A percentile compares a stretch with the other conserved stretches of the same genome.
Evolutionary conservation across 2,888 invertebrate species (phyloP).

Genomic region (Graphium colonna): DNA sequence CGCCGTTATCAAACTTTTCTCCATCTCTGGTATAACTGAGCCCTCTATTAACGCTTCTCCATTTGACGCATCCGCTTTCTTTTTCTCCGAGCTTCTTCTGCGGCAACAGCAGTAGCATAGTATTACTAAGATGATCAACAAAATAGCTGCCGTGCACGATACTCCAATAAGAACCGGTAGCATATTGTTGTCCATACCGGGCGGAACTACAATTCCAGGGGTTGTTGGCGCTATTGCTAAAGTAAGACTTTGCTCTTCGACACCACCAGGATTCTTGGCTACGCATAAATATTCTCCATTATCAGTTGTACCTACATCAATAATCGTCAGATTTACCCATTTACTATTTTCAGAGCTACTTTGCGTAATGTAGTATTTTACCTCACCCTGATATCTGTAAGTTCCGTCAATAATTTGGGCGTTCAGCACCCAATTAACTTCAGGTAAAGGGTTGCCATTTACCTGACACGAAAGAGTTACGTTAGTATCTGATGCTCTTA

Average conservation of each 20-base stretch:
- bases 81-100: constrained; percentile 79
- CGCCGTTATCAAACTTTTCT: constrained; percentile 90
- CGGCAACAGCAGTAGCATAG: constrained; percentile 81
- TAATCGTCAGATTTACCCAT: constrained; percentile 86
- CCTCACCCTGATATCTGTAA: constrained; percentile 69
- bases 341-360: constrained; percentile 58
- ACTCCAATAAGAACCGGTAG: constrained; percentile 77
- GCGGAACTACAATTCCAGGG: constrained; percentile 64
- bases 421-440: constrained; percentile 87
- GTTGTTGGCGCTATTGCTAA: constrained; percentile 72
- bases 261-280: constrained; percentile 90
- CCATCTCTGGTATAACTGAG: constrained; percentile 89
- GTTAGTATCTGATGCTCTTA: constrained; percentile 83
- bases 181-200: constrained; percentile 78
- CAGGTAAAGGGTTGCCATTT: constrained; percentile 87
- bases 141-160: constrained; percentile 65
- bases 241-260: constrained; percentile 87
- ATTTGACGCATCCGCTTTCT: constrained; percentile 79
- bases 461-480: constrained; percentile 88
- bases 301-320: constrained; percentile 81
- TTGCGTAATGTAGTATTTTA: constrained; percentile 67
- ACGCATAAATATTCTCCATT: constrained; percentile 88
- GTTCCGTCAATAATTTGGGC: constrained; percentile 80
- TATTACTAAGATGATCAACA: constrained; percentile 72
- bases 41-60: constrained; percentile 86